These are phyloP conservation scores for Chirona hameri DNA, from an alignment of 2,888 invertebrate species.

Conservation along the genomic window DNA sequence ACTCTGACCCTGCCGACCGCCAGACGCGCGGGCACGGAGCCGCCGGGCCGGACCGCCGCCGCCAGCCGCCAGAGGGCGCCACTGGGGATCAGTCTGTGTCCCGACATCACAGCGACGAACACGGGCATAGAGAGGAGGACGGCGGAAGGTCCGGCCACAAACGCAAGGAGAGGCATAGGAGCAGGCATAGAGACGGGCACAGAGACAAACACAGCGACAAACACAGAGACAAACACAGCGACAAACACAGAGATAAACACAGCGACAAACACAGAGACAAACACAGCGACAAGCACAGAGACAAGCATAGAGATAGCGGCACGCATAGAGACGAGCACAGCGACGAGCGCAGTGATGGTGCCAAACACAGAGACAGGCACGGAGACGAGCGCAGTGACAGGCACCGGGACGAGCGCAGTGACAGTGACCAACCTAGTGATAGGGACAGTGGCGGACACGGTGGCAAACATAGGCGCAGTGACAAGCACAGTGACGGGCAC, in stretches of 20 bases:
- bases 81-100: too few species aligned
- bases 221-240: too few species aligned
- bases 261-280: too few species aligned
- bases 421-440: neutral
- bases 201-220: too few species aligned
- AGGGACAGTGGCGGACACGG: too few species aligned
- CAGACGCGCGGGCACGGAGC: neutral
- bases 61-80: neutral
- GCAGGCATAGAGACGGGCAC: too few species aligned
- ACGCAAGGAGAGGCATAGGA: neutral
- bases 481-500: neutral
- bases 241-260: too few species aligned
- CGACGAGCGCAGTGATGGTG: neutral
- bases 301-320: neutral
- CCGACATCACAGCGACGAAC: too few species aligned
- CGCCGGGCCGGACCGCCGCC: neutral
- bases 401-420: neutral
- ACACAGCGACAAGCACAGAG: too few species aligned
- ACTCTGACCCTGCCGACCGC: neutral
- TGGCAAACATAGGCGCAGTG: neutral
- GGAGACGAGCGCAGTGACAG: neutral
- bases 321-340: neutral
- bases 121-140: too few species aligned
- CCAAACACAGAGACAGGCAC: neutral
- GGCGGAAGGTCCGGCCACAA: neutral